Percentiles rank a stretch among this genome's conserved stretches.
These are phyloP conservation scores for Mastomys natalensis DNA, from an alignment of 2,113 vertebrate species.

Conservation along the genomic window DNA sequence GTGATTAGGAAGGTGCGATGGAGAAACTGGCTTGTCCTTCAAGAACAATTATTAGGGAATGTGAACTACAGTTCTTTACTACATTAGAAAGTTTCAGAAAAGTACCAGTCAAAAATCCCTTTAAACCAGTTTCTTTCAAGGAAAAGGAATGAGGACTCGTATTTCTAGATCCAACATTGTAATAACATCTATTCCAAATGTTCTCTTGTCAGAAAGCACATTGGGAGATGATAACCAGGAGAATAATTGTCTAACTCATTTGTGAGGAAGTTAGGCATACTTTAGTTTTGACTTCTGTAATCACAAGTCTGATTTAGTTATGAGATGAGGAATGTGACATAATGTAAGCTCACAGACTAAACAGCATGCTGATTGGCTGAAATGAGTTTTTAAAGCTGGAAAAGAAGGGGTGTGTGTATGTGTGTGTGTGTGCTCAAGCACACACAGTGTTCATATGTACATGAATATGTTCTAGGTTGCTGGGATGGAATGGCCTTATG, in stretches of 20 bases:
- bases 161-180: conserved; percentile 31
- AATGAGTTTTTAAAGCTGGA: neutral
- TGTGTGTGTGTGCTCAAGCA: neutral
- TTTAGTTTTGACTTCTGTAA: neutral
- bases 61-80: neutral
- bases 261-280: neutral
- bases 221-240: neutral
- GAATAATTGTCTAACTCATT: neutral
- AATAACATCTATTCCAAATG: conserved; percentile 22
- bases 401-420: neutral
- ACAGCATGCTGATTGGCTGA: neutral
- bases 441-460: no score
- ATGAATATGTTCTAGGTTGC: neutral
- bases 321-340: neutral
- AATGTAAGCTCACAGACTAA: neutral
- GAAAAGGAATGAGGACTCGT: conserved; percentile 15
- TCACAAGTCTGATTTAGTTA: neutral
- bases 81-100: conserved; percentile 48
- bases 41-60: conserved; percentile 38
- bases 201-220: conserved; percentile 13
- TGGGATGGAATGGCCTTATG: neutral
- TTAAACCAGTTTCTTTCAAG: conserved; percentile 45
- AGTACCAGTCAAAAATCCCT: conserved; percentile 26
- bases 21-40: conserved; percentile 37
- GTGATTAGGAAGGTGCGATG: neutral